Conservation (phyloP, 2,113 vertebrate genomes). For the Sapayoa aenigma region DNA sequence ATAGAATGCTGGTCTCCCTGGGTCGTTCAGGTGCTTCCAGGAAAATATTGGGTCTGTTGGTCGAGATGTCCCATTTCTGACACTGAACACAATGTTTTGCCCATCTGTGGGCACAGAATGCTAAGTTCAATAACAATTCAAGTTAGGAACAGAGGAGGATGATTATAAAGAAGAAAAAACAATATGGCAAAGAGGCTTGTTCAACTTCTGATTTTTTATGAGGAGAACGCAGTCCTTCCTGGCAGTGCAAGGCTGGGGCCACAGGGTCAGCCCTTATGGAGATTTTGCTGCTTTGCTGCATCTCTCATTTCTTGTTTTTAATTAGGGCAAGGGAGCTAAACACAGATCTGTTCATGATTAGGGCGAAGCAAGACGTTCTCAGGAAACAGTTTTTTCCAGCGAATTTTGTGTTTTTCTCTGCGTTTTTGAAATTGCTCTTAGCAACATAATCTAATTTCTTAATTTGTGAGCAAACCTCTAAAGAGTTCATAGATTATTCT, state of each 20-base stretch:
- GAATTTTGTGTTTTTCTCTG: neutral
- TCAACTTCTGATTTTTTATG: fast-evolving
- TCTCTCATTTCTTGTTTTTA: neutral
- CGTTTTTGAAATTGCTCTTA: neutral
- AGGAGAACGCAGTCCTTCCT: neutral
- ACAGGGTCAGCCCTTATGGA: neutral
- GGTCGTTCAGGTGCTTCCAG: fast-evolving
- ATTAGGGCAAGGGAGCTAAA: neutral
- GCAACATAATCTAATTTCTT: neutral
- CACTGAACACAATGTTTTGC: neutral
- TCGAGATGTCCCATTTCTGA: fast-evolving
- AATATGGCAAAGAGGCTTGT: neutral
- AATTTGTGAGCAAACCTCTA: neutral
- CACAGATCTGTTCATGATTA: neutral
- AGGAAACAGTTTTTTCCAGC: neutral
- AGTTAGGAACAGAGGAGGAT: no score
- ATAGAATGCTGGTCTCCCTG: neutral
- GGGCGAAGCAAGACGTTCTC: neutral
- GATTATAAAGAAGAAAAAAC: neutral
- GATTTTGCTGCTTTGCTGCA: neutral
- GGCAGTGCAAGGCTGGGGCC: neutral
- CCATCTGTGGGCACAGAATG: fast-evolving
- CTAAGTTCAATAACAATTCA: fast-evolving
- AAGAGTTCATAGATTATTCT: neutral
- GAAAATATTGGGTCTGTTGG: fast-evolving